A percentile compares a stretch with the other conserved stretches of the same genome.
phyloP scores from a whole-genome alignment of 2,797 vertebrate genomes.

The Morus bassanus region DNA sequence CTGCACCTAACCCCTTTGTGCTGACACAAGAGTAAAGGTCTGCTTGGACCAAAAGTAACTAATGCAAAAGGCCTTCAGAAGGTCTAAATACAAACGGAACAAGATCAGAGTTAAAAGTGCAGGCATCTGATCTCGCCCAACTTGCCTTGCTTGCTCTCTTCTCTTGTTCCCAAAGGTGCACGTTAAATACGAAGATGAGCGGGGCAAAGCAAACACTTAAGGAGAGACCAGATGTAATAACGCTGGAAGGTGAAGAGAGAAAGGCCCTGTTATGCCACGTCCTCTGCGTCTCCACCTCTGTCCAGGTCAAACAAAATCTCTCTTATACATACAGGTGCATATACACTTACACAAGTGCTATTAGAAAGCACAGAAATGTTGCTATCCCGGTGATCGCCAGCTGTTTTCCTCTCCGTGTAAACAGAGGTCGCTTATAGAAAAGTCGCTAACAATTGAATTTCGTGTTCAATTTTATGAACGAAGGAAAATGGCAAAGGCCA shows the following conservation, averaged over 20 bases:
- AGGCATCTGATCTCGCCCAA: neutral
- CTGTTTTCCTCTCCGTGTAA: neutral
- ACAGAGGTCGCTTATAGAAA: neutral
- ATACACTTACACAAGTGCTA: rapidly evolving
- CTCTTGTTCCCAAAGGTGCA: neutral
- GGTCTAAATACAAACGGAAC: constrained; percentile 24
- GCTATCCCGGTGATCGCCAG: too few species aligned
- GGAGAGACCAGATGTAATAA: too few species aligned
- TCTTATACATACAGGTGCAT: rapidly evolving
- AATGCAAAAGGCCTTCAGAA: constrained; percentile 44
- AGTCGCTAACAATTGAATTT: rapidly evolving
- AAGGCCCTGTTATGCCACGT: neutral
- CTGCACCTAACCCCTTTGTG: constrained; percentile 79
- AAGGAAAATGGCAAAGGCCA: neutral
- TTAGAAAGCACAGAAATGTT: neutral
- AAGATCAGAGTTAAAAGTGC: constrained; percentile 32
- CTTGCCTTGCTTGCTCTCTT: neutral
- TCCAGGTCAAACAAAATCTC: neutral
- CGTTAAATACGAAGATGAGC: rapidly evolving
- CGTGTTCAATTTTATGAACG: rapidly evolving
- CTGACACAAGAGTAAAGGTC: constrained; percentile 63
- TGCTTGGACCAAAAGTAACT: constrained; percentile 66
- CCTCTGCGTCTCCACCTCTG: neutral
- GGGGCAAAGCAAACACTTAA: neutral
- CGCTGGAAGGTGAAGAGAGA: neutral